Percentiles rank a stretch among this genome's conserved stretches.
These are phyloP conservation scores for Channa argus DNA, from an alignment of 2,113 vertebrate species.

Conservation along the genomic window DNA sequence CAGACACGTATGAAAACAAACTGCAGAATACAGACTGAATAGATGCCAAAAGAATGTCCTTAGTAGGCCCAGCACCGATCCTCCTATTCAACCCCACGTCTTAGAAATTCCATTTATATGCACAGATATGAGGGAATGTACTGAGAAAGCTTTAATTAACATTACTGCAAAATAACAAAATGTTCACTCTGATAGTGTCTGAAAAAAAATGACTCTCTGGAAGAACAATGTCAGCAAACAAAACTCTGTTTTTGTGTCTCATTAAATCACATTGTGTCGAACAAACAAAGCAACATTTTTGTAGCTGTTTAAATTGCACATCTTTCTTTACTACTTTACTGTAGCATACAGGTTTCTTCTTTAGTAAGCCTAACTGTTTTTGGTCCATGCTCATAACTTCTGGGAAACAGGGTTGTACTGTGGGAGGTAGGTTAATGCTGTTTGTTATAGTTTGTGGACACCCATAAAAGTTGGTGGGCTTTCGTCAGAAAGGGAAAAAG, in stretches of 20 bases:
- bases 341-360: background rate
- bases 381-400: conserved; percentile 6
- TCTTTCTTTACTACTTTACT: background rate
- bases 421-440: conserved; percentile 7
- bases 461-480: conserved; percentile 28
- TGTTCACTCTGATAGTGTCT: too few relatives aligned
- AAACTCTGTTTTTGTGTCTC: too few relatives aligned
- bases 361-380: too few relatives aligned
- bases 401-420: background rate
- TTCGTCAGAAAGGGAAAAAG: conserved; percentile 30
- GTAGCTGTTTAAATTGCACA: background rate
- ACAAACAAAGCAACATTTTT: background rate
- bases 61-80: too few relatives aligned
- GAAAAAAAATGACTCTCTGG: too few relatives aligned
- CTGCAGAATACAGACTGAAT: background rate
- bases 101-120: too few relatives aligned
- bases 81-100: too few relatives aligned
- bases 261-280: background rate
- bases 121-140: too few relatives aligned
- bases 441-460: conserved; percentile 22
- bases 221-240: too few relatives aligned
- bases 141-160: too few relatives aligned
- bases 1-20: background rate
- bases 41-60: background rate
- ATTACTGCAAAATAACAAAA: too few relatives aligned